Evolutionary conservation across 1,140 invertebrate genomes (phyloP), one percentile per base, ranked within the genome.

Genomic region (Drosophila paulistorum): DNA sequence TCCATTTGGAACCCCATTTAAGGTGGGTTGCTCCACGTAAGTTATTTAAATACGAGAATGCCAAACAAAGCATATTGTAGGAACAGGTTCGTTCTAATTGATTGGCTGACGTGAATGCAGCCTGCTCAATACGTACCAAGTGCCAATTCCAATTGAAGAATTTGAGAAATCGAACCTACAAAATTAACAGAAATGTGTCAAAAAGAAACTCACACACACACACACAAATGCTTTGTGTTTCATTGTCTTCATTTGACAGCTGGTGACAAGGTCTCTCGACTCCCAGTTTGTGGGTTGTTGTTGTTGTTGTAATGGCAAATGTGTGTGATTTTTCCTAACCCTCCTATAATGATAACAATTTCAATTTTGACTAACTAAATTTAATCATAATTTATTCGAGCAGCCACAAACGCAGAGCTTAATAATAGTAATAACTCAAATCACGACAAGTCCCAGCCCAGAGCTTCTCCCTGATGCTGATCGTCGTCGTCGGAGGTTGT

Each of bases 101-200:
- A 59, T 59, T 59, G 5, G 20, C 9, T 23, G 17, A 13, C 55
- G 26, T 17, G n/a, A 35, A 59, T 10, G 37, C 10, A 59, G 14
- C 57, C 57, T 59, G 57, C 57, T 59, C 57, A 59, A 59, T 33
- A 59, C 30, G 37, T 48, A 9, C 45, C 45, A 48, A 20, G 17
- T 51, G 17, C 23, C 45, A 51, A 51, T 51, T 59, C 55, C 57
- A 37, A 59, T 59, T 59, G 30, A 59, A 59, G 33, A 59, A 58
- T 37, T 58, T 11, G 14, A 17, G 30, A 51, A 51, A 51, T 37
- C 57, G 26, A 17, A 17, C 33, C 57, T 33, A 20, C 37, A 39
- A 59, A 59, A 59, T 59, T 59, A 59, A 59, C 57, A 59, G 33
- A 59, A 59, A 59, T 59, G 33, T 59, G 57, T 20, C 14, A 59